These are phyloP conservation scores for Leucoraja erinaceus DNA, from an alignment of 2,113 vertebrate species.

Conservation along the genomic window DNA sequence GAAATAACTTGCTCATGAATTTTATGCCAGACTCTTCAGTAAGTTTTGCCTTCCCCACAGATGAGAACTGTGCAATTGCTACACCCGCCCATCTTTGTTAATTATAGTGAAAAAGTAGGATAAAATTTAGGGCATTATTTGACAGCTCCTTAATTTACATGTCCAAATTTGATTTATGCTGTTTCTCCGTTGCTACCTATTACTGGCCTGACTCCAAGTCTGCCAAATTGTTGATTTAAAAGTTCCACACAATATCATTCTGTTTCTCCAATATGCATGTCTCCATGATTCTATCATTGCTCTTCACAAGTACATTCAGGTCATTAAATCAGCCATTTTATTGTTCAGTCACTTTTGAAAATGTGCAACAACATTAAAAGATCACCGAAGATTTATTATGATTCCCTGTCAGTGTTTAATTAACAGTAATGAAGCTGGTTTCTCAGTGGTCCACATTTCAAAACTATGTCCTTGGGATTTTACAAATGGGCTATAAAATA, in stretches of 20 bases:
- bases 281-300: neutral
- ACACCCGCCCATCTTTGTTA: neutral
- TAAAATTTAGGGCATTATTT: neutral
- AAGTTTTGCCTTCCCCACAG: neutral
- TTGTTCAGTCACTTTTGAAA: neutral
- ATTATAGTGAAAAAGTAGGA: neutral
- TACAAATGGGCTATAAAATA: neutral
- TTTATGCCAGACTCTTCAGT: neutral
- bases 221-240: neutral
- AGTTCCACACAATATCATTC: neutral
- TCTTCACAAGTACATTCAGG: neutral
- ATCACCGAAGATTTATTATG: neutral
- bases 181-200: neutral
- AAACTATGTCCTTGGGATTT: constrained; percentile 4
- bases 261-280: neutral
- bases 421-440: neutral
- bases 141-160: neutral
- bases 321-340: neutral
- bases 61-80: neutral
- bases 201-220: neutral
- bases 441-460: neutral
- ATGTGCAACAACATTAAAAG: neutral
- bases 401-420: neutral
- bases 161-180: neutral
- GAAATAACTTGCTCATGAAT: neutral